These are phyloP conservation scores for Perca schrenkii DNA, from an alignment of 2,113 vertebrate species.

Conservation along the genomic window DNA sequence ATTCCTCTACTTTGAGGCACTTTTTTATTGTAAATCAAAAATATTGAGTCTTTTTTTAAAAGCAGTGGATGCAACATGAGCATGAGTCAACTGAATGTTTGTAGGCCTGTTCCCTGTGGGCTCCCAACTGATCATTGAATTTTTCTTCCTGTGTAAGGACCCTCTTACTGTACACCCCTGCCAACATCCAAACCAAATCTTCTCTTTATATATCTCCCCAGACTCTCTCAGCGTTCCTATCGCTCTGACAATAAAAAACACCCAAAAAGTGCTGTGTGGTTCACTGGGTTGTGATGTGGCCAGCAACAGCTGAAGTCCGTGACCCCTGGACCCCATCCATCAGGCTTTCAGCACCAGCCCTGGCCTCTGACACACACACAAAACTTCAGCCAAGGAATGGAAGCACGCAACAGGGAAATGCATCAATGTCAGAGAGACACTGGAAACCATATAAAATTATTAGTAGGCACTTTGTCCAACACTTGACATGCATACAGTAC, in stretches of 20 bases:
- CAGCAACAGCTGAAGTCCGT: conserved; percentile 77
- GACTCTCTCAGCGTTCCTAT: conserved; percentile 41
- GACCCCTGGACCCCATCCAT: conserved; percentile 74
- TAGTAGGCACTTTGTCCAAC: conserved; percentile 37
- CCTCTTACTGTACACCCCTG: background rate
- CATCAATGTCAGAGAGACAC: conserved; percentile 51
- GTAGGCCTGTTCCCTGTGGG: background rate
- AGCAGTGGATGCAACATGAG: background rate
- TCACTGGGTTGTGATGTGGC: conserved; percentile 47
- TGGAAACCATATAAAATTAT: conserved; percentile 49
- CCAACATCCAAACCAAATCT: conserved; percentile 21
- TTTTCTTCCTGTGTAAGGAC: conserved; percentile 1
- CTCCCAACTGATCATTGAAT: background rate
- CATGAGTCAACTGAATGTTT: background rate
- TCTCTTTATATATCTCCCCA: background rate
- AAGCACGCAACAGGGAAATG: conserved; percentile 55
- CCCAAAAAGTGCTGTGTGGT: conserved; percentile 21
- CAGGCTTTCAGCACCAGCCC: conserved; percentile 74
- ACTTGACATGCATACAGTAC: conserved; percentile 9
- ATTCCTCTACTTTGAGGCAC: background rate
- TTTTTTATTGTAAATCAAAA: conserved; percentile 11
- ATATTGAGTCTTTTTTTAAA: background rate
- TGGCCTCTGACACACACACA: conserved; percentile 65
- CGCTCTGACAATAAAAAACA: conserved; percentile 15
- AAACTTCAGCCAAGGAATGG: conserved; percentile 50